Evolutionary conservation across 2,888 invertebrate genomes (phyloP).

Genomic region (Deroplatys truncata): DNA sequence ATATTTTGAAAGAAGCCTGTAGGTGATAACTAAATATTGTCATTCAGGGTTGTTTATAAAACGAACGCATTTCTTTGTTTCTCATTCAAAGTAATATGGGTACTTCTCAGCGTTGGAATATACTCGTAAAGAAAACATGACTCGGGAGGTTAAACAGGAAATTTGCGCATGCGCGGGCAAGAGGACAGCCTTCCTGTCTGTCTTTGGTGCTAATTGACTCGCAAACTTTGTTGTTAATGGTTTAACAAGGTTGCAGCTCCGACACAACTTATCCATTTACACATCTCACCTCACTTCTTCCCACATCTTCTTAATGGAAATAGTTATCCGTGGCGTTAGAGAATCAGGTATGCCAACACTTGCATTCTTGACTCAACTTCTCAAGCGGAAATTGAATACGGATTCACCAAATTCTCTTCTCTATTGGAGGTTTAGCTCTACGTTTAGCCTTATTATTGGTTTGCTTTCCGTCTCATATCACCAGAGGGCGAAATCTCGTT

Average conservation of each 20-base stretch:
- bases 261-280: background rate
- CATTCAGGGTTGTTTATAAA: too few species aligned
- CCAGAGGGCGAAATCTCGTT: background rate
- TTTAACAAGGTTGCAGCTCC: background rate
- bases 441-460: background rate
- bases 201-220: background rate
- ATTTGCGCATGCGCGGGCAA: background rate
- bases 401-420: background rate
- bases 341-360: background rate
- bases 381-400: background rate
- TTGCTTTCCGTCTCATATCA: background rate
- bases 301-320: background rate
- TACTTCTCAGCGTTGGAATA: background rate
- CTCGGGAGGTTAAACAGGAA: background rate
- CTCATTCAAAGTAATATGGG: too few species aligned
- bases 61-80: too few species aligned
- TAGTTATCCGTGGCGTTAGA: background rate
- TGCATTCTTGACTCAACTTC: background rate
- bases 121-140: background rate
- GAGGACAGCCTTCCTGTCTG: background rate
- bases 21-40: too few species aligned
- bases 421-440: background rate
- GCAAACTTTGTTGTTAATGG: background rate
- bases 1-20: too few species aligned
- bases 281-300: background rate